Evolutionary conservation across 64 coral and sea anemone genomes (phyloP).

Genomic region (Pocillopora damicornis): DNA sequence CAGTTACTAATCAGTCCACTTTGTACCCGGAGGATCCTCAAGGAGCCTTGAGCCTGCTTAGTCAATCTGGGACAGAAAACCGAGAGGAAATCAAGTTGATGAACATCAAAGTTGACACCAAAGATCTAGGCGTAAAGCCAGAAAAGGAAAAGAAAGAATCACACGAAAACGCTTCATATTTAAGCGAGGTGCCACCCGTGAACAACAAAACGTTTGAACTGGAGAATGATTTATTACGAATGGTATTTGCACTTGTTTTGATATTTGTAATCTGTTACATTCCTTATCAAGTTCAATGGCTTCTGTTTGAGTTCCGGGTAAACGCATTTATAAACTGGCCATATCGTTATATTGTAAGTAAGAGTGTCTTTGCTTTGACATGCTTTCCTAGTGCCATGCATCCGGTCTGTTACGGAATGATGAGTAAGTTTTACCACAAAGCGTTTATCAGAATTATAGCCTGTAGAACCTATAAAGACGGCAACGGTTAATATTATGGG

Average conservation of each 20-base stretch:
- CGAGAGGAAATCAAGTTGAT: neutral
- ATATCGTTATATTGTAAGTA: slow-evolving; percentile 26
- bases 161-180: neutral
- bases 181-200: neutral
- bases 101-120: neutral
- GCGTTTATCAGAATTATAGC: slow-evolving; percentile 68
- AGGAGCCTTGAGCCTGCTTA: slow-evolving; percentile 11
- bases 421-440: slow-evolving; percentile 91
- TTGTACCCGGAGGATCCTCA: neutral
- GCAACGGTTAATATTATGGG: neutral
- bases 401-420: slow-evolving; percentile 87
- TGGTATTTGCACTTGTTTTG: slow-evolving; percentile 77
- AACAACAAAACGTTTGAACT: slow-evolving; percentile 58
- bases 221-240: slow-evolving; percentile 73
- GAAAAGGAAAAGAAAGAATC: neutral
- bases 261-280: slow-evolving; percentile 72
- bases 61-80: slow-evolving; percentile 13
- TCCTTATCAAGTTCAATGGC: slow-evolving; percentile 62
- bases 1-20: neutral
- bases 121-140: neutral
- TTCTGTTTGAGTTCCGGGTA: slow-evolving; percentile 59
- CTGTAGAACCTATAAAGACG: slow-evolving; percentile 33
- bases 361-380: slow-evolving; percentile 29
- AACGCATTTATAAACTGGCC: slow-evolving; percentile 28
- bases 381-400: slow-evolving; percentile 75